Conservation (phyloP, 92 coral and sea anemone species). For the Chrysogorgia sp. region DNA sequence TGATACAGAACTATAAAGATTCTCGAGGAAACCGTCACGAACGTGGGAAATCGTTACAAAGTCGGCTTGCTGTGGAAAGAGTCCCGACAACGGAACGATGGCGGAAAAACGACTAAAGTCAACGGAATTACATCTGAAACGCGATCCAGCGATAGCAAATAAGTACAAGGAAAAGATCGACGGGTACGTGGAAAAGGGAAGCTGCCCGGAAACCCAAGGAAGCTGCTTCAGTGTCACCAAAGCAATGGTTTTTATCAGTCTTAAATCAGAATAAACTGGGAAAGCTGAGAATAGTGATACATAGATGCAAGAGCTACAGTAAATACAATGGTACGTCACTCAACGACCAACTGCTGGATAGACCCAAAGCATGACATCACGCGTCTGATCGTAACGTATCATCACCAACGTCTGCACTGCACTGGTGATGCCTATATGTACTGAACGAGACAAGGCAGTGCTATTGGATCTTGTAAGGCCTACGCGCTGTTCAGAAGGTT, state of each 20-base stretch:
- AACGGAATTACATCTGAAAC: conserved; percentile 49
- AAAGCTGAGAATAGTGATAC: too few species aligned
- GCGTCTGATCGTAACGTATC: conserved; percentile 47
- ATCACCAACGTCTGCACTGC: conserved; percentile 48
- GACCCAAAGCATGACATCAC: conserved; percentile 56
- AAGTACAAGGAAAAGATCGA: conserved; percentile 58
- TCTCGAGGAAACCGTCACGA: conserved; percentile 43
- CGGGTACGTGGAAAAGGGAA: conserved; percentile 47
- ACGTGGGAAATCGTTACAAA: conserved; percentile 27
- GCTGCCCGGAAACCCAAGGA: conserved; percentile 58
- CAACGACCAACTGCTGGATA: conserved; percentile 1
- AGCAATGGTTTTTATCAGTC: too few species aligned
- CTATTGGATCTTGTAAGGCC: conserved; percentile 19
- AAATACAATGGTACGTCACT: too few species aligned
- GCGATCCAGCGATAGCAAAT: conserved; percentile 47
- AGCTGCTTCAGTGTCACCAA: conserved; percentile 14
- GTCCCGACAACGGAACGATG: conserved; percentile 51
- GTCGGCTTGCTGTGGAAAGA: conserved; percentile 56
- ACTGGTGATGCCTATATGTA: conserved; percentile 30
- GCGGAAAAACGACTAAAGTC: conserved; percentile 59
- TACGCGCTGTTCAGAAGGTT: conserved; percentile 25
- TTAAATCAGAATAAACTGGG: too few species aligned
- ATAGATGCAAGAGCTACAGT: too few species aligned
- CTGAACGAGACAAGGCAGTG: conserved; percentile 20
- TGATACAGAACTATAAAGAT: conserved; percentile 51